Base-by-base conservation (phyloP, 2,797 vertebrate genomes). In the Lacerta bilineata region DNA sequence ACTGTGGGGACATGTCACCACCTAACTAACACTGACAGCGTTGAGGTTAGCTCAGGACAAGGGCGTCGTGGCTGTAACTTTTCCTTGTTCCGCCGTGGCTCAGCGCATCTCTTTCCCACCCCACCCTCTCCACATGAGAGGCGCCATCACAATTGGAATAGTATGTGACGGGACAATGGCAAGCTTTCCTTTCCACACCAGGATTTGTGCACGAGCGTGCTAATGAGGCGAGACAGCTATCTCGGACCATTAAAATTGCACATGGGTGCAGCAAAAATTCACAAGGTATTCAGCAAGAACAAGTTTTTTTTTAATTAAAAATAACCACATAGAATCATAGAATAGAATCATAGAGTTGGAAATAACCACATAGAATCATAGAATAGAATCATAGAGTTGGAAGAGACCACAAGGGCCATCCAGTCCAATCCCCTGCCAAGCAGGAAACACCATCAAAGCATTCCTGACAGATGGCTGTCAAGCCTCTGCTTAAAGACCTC, bases 241-340 rank as follows among this genome's bases (percentile, higher is more conserved):
- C 86, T 87, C 83, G 8, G 8, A 71, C 90, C 41, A 84, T 23
- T 20, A 11, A 43, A 43, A 89, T 92, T 75, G 91, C 93, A 92
- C 96, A 94, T 95, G 93, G 95, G 93, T 89, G 93, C 93, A 94
- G 89, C 93, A 95, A 84, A 93, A 96, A 96, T 95, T 93, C 88
- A 7, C 17, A 85, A 15, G 88, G 95, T 91, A 94, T 93, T 95
- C 93, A 93, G 1, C 1, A 1, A 80, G 80, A 92, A 84, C 87
- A 88, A 88, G 80, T 55, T 15, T 55, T 43, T 43, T 95, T 93
- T 93, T 46, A 10, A 33, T 33, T 33, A 33, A 33, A 33, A 18
- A 91, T 87, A 88, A 88, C 89, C 87, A 91, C 91, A 93, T 33
- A 33, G 33, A 33, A 33, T 33, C 33, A 33, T 33, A 33, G n/a